Evolutionary conservation across 2,888 invertebrate species (phyloP), one percentile per base, ranked within the genome.

Genomic region (Sclerodermus sp.): DNA sequence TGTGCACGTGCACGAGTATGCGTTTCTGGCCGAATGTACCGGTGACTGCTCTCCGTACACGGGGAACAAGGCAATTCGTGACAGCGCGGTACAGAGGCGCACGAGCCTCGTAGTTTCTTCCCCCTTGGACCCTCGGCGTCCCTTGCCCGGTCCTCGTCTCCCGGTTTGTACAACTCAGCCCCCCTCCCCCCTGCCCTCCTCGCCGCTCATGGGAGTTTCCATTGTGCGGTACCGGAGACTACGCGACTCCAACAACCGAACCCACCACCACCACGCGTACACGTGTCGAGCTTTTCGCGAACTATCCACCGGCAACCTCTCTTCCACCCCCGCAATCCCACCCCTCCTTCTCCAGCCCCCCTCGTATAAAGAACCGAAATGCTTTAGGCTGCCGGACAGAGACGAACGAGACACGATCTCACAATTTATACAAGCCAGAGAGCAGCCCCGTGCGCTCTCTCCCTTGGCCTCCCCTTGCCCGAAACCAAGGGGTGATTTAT

Each of bases 41-140:
- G 23, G 23, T 23, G 23, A 8, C 8, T 23, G 23, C 3, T 8
- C 8, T 3, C 8, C 8, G 23, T 23, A 8, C 8, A 23, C 23
- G 47, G 58, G 58, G 59, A 60, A 58, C 58, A 62, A 56, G 60
- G 60, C 60, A 53, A 62, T 62, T 62, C 62, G 60, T 58, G 62
- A 62, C 57, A 55, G 57, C 43, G 45, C 49, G 53, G 43, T 49
- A 49, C 54, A 58, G 49, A 45, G 52, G 23, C 46, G 47, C 48
- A 23, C 32, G 39, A 47, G 18, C 44, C 38, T 34, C 36, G 39
- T 34, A 9, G 30, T 23, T 29, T 34, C 23, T 14, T 31, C 36
- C 39, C 14, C 30, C 42, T 32, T 30, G 30, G 6, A 30, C 30
- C 8, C 6, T 6, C 30, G 30, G 10, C 30, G 30, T 9, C 30